These are phyloP conservation scores for Enteromius argenteus DNA, from an alignment of 2,797 vertebrate species.

Conservation along the genomic window DNA sequence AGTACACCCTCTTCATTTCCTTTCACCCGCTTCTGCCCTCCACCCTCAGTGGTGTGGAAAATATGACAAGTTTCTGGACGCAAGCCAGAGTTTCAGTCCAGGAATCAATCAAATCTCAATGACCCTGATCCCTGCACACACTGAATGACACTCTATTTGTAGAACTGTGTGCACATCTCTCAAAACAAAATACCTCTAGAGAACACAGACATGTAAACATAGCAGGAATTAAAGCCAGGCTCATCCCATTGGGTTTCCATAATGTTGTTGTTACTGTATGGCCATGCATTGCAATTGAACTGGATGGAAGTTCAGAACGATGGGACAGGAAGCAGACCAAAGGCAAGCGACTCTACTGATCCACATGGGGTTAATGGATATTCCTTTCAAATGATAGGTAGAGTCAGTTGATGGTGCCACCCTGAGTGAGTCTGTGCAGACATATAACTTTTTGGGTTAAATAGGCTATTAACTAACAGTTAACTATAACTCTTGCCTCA, in stretches of 20 bases:
- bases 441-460: neutral
- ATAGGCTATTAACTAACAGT: too few relatives aligned
- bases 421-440: slow-evolving; percentile 4
- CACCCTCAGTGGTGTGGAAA: slow-evolving; percentile 67
- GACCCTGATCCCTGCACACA: neutral
- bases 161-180: neutral
- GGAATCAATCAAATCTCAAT: slow-evolving; percentile 56
- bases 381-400: slow-evolving; percentile 27
- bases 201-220: slow-evolving; percentile 19
- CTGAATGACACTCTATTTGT: neutral
- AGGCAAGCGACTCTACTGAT: slow-evolving; percentile 34
- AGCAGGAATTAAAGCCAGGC: slow-evolving; percentile 3
- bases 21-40: slow-evolving; percentile 61
- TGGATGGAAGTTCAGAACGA: slow-evolving; percentile 19
- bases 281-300: slow-evolving; percentile 2
- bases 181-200: slow-evolving; percentile 12
- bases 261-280: slow-evolving; percentile 30
- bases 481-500: too few relatives aligned
- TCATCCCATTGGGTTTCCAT: slow-evolving; percentile 2
- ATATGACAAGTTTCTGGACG: slow-evolving; percentile 58
- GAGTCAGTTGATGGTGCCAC: slow-evolving; percentile 13
- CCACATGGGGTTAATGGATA: slow-evolving; percentile 34
- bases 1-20: slow-evolving; percentile 62
- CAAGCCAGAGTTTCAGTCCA: slow-evolving; percentile 47
- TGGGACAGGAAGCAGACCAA: slow-evolving; percentile 48